phyloP scores from a whole-genome alignment of 2,113 vertebrate species.

The Ammodramus savannarum region DNA sequence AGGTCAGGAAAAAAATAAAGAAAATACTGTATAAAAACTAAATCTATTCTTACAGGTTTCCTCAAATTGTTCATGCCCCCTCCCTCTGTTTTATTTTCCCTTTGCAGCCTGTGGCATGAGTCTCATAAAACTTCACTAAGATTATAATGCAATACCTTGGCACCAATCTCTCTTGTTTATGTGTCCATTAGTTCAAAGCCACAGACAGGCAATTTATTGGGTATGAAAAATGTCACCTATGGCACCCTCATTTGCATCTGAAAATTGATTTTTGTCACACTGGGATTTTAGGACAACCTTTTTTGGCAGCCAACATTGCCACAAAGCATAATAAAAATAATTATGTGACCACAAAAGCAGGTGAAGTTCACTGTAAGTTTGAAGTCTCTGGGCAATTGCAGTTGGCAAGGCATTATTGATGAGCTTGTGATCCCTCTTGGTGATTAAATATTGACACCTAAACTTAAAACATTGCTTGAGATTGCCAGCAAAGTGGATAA shows the following conservation, averaged over 20 bases:
- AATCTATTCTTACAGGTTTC: not conserved
- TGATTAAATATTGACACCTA: conserved; percentile 69
- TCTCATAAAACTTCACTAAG: conserved; percentile 14
- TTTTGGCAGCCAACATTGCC: conserved; percentile 58
- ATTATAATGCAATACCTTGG: conserved; percentile 57
- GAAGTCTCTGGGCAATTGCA: conserved; percentile 1
- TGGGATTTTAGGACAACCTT: conserved; percentile 70
- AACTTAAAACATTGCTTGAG: conserved; percentile 28
- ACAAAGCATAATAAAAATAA: conserved; percentile 73
- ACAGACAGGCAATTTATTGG: conserved; percentile 73
- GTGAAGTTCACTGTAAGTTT: conserved; percentile 59
- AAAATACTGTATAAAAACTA: not conserved
- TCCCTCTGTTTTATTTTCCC: not conserved
- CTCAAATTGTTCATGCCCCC: not conserved
- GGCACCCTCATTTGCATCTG: conserved; percentile 73
- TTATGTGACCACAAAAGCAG: conserved; percentile 51
- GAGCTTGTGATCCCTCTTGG: conserved; percentile 54
- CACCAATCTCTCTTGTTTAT: conserved; percentile 70
- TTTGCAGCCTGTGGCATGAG: not conserved
- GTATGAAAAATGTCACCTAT: conserved; percentile 71
- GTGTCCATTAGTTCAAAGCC: conserved; percentile 73
- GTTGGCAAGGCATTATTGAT: conserved; percentile 62
- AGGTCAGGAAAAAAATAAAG: not conserved
- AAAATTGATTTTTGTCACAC: conserved; percentile 78
- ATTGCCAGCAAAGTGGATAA: conserved; percentile 1